Percentiles rank a stretch among this genome's conserved stretches.
Conservation (phyloP, 2,888 invertebrate species). For the Ernsta delagoae region DNA sequence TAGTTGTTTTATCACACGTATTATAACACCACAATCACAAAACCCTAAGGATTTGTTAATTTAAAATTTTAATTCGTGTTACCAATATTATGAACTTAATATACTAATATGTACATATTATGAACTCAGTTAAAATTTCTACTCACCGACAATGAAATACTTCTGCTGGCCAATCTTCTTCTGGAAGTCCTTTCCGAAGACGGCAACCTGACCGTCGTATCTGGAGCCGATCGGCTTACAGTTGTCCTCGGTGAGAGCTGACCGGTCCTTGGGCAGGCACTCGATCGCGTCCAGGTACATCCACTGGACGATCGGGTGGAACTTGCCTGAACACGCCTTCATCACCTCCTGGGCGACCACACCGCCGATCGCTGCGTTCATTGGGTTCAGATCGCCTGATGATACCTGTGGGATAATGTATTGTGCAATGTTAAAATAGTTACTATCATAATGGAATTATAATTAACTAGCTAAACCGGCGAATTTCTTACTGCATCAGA, state of each 20-base stretch:
- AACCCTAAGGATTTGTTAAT: no score
- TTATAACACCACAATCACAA: no score
- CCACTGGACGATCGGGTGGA: slow-evolving; percentile 96
- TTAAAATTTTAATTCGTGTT: no score
- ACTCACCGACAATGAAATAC: slow-evolving; percentile 90
- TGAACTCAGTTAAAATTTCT: no score
- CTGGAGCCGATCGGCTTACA: slow-evolving; percentile 89
- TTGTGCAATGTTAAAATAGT: no score
- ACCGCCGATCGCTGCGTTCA: slow-evolving; percentile 98
- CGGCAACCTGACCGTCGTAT: slow-evolving; percentile 96
- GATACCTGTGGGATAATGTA: slow-evolving; percentile 71
- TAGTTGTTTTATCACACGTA: no score
- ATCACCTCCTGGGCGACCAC: slow-evolving; percentile 99
- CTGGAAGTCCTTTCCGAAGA: slow-evolving; percentile 97
- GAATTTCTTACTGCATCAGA: no score
- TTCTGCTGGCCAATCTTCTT: slow-evolving; percentile 91
- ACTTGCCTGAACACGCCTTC: slow-evolving; percentile 99
- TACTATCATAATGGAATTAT: no score
- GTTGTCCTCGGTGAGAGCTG: slow-evolving; percentile 88
- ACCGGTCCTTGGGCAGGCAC: slow-evolving; percentile 91
- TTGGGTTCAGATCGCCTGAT: slow-evolving; percentile 93
- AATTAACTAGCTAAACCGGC: no score
- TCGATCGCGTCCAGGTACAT: slow-evolving; percentile 98
- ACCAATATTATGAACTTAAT: no score
- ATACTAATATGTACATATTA: no score